Percentiles rank a stretch among this genome's conserved stretches.
These are phyloP conservation scores for Trogon surrucura DNA, from an alignment of 2,113 vertebrate species.

Conservation along the genomic window DNA sequence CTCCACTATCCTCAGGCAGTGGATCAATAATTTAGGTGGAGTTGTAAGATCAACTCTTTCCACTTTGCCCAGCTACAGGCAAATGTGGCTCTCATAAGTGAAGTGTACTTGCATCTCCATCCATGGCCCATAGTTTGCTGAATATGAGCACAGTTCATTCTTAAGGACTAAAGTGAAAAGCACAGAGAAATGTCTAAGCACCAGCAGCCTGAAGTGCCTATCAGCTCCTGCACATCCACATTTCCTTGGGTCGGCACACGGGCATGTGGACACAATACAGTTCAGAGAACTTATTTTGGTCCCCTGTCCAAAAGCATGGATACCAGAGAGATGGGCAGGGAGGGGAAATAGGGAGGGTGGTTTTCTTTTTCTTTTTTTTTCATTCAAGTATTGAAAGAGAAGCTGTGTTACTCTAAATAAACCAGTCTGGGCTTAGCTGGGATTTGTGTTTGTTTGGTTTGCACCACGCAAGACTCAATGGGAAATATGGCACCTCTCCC, in stretches of 20 bases:
- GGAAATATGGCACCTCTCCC: constrained; percentile 21
- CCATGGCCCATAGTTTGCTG: not conserved
- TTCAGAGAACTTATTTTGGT: constrained; percentile 37
- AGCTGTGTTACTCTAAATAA: not conserved
- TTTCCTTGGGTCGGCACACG: not conserved
- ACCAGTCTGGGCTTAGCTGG: not conserved
- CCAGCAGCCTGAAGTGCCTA: constrained; percentile 26
- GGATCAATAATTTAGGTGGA: not conserved
- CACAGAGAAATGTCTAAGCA: not conserved
- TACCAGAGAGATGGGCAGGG: not conserved
- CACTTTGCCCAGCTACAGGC: not conserved
- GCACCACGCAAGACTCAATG: not conserved
- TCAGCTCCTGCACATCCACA: not conserved
- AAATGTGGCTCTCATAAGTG: not conserved
- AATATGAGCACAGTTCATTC: not conserved
- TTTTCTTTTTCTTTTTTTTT: not conserved
- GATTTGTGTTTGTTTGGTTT: constrained; percentile 18
- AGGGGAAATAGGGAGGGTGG: not conserved
- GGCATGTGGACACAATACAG: not conserved
- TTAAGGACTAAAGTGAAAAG: not conserved
- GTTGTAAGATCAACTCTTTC: not conserved
- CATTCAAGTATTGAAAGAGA: constrained; percentile 39
- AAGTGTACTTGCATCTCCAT: not conserved
- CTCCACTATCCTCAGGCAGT: not conserved
- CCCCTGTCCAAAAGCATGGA: not conserved